Base-by-base conservation (phyloP, 2,888 invertebrate species). In the Chalcosyrphus nemorum region DNA sequence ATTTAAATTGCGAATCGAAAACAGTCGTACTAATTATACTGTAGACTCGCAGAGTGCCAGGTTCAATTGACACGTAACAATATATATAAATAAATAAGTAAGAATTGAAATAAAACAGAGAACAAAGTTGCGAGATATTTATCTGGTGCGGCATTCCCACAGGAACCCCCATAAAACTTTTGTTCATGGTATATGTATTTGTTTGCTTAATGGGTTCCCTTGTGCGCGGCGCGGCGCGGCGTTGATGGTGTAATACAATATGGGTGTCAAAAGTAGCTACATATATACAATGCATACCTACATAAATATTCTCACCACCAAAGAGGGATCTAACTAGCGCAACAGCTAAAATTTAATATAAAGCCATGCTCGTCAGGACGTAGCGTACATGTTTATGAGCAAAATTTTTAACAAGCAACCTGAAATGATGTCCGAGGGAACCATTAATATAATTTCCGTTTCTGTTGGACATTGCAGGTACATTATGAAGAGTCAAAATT, bases 1-100 rank as follows among this genome's bases (percentile, higher is more conserved):
- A 76, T 70, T 45, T 59, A 63, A 50, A 59, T 54, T 57, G 38
- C 17, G 56, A 66, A 74, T 66, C 65, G 35, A 61, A 57, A 59
- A 29, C 19, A 45, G 15, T 27, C 9, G 47, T 2, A 29, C 61
- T 61, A 61, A 61, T 59, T 61, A 45, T 29, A n/a, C 27, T 61
- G 17, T 7, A 19, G 35, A 35, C 35, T 47, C 50, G 50, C 63
- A 4, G 27, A 19, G 61, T 29, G 29, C 2, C 61, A 29, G 43
- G 29, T 35, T 35, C 32, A 61, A 29, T 63, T 63, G 63, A 50
- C 45, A 50, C 63, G 27, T 47, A 63, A 50, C 47, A 17, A n/a
- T 21, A 27, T 43, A 4, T 11, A 2, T n/a, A 29, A 45, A 29
- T 29, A 11, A 29, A 29, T 21, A 29, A 52, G 29, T 21, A 47